Percentiles rank a stretch among this genome's conserved stretches.
Conservation (phyloP, 2,113 vertebrate species). For the Lophura nycthemera region DNA sequence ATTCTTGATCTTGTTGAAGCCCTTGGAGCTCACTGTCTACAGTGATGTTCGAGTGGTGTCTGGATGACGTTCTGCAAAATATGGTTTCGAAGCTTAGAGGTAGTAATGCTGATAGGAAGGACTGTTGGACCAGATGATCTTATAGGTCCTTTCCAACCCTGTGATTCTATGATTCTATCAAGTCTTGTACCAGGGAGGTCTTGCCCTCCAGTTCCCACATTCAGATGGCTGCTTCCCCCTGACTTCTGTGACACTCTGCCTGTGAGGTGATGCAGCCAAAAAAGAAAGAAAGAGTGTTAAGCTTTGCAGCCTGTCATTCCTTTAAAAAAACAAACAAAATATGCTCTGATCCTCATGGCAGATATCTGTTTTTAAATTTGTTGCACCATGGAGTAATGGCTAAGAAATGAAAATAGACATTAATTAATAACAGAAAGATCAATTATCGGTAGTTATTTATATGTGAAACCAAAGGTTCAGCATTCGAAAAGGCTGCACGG, state of each 20-base stretch:
- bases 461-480: not conserved
- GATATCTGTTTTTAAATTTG: not conserved
- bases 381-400: rapidly evolving
- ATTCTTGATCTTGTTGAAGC: not conserved
- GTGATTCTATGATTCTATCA: too few species aligned
- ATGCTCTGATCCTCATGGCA: not conserved
- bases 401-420: not conserved
- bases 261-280: not conserved
- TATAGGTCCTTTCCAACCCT: too few species aligned
- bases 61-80: too few species aligned
- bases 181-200: not conserved
- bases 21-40: too few species aligned
- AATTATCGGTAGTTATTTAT: not conserved
- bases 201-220: rapidly evolving
- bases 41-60: too few species aligned
- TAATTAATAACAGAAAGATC: not conserved
- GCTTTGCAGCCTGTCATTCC: not conserved
- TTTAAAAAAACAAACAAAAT: not conserved
- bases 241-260: not conserved
- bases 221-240: not conserved
- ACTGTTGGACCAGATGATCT: too few species aligned
- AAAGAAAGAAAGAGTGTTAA: not conserved
- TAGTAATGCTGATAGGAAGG: too few species aligned
- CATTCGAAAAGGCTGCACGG: not conserved
- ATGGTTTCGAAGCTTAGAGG: too few species aligned